Base-by-base conservation (phyloP, 2,888 invertebrate species). In the Cryptocephalus primarius region DNA sequence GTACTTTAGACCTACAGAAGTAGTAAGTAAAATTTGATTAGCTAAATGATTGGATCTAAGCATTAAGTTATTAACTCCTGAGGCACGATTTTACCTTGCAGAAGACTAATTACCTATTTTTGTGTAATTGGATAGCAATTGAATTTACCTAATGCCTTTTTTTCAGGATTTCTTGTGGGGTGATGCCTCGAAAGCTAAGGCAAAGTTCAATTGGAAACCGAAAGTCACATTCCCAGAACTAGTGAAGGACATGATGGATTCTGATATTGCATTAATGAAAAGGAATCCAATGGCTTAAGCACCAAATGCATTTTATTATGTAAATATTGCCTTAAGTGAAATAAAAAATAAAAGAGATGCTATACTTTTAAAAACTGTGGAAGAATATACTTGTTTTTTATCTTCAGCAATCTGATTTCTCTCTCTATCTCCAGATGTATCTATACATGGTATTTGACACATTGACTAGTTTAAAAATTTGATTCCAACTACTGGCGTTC, bases 1-100 rank as follows among this genome's bases (percentile, higher is more conserved):
- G 71, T 96, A 87, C 76, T 97, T 95, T 71, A 79, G 99, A 51
- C 97, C 97, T 8, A 94, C 97, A 1, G 97, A 99, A 85, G 97
- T 99, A 62, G 93, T 87, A 67, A 77, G 84, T 75, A 46, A n/a
- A 32, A 14, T 39, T n/a, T n/a, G n/a, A n/a, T n/a, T n/a, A n/a
- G n/a, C n/a, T n/a, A n/a, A 8, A 13, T 39, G 31, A 33, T 9
- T 43, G n/a, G n/a, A n/a, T n/a, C n/a, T 22, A 22, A 22, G 6
- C 22, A 22, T 22, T n/a, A n/a, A 22, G 22, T 2, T 6, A 22
- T 22, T 4, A 4, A 22, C 22, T 22, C 22, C 22, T 22, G 6
- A 6, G 22, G 22, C 22, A 22, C 6, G 22, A 22, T 22, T 6
- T 22, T 6, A 4, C 22, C 22, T 22, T 22, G 6, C 3, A 22